Evolutionary conservation across 1,140 invertebrate species (phyloP), one percentile per base, ranked within the genome.

Genomic region (Watersipora subatra): DNA sequence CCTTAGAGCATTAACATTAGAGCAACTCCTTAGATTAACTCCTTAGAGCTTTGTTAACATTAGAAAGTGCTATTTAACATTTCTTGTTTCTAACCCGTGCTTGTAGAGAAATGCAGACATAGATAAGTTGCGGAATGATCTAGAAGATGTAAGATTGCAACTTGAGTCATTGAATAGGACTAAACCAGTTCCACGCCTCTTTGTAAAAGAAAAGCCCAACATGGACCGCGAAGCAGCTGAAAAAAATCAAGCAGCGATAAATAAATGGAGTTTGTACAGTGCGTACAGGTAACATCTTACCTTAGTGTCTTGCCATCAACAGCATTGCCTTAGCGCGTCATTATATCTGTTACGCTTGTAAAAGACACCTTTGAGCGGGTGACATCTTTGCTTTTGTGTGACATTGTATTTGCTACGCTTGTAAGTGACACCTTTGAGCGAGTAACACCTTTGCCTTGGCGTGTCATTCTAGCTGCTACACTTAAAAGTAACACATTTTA

Each of bases 181-280:
- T 25, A 66, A 66, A n/a, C 56, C 69, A 19, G 27, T 57, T 55
- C 68, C 69, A 24, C 34, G 68, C 57, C 58, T 69, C n/a, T 75
- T 75, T 69, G 64, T 75, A 19, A 76, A 76, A 65, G 71, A 71
- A 30, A 64, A 66, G 26, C 62, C 66, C 64, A 57, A 67, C 22
- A 56, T 34, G 12, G 64, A 64, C n/a, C 62, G 65, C 46, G 58
- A 63, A 24, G 63, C 68, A 22, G 68, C 66, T 19, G 64, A 67
- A n/a, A 61, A 64, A 24, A 62, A 64, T 56, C 66, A 67, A 2
- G 68, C 68, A 28, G 69, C 69, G 58, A 69, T 76, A 57, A 77
- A 77, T 68, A 71, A 70, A 56, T 75, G 73, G 73, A 69, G 70
- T 62, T 69, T 77, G 7, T 70, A 72, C 67, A 75, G 72, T 69